Evolutionary conservation across 2,797 vertebrate genomes (phyloP), one percentile per base, ranked within the genome.

Genomic region (Arvicola amphibius): DNA sequence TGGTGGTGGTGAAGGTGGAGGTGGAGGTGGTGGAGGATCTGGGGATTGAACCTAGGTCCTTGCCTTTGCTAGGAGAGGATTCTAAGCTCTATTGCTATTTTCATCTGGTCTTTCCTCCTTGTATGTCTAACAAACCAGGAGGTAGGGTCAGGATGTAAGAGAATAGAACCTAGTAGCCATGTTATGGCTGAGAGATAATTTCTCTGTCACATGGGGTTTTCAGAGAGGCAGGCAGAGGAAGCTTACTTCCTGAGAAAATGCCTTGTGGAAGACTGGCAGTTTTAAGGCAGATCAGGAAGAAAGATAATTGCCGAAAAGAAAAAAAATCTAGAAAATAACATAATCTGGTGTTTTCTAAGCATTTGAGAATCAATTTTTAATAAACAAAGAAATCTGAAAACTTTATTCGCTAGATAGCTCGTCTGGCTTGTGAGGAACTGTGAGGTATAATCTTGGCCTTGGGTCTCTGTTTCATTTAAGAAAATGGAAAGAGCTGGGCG

Each of bases 221-320:
- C 77, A 79, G 56, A 94, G 46, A 92, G 94, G 40, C 46, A 91
- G 92, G 48, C 37, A 86, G 77, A 81, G 43, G 65, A 86, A 84
- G n/a, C 13, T 87, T 25, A 48, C 1, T 88, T 77, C 53, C n/a
- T 74, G 61, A 92, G 4, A 37, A 79, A 93, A 71, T 25, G 29
- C 78, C 34, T 51, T 46, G 10, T 79, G 3, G 43, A 86, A 76
- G 91, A 53, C 11, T 34, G 8, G 81, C 1, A 8, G 91, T 17
- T 65, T 63, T 23, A 86, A 13, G 0, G 16, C 69, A 46, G 29
- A 0, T 89, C 83, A 95, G 17, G 27, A 73, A 14, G 91, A 48
- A n/a, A 65, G 53, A 51, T 51, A 37, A 34, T 87, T 76, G 69
- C n/a, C 59, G 5, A 14, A 88, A 12, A n/a, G 10, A 34, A 79